Evolutionary conservation across 2,797 vertebrate species (phyloP), one percentile per base, ranked within the genome.

Genomic region (Microchirus variegatus): DNA sequence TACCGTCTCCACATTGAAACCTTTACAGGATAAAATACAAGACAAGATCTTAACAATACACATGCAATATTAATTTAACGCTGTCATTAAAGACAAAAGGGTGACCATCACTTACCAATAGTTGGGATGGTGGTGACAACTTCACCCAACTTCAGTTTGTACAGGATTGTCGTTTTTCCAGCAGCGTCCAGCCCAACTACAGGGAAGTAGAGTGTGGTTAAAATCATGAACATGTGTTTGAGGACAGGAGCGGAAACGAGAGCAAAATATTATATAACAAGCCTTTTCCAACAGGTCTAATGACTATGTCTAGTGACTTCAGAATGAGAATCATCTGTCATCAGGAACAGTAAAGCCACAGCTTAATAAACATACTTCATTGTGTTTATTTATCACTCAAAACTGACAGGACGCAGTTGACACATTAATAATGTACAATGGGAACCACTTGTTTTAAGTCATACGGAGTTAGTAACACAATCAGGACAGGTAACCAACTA

Each of bases 1-100:
- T 77, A 97, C 96, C 0, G 96, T 97, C 84, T 97, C 96, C 85
- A 97, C 96, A 31, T 97, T 97, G 91, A 97, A 97, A 71, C 96
- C 96, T 97, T 75, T 10, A 46, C 0, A 60, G 2, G 13, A 6
- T 12, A 36, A 46, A 55, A 15, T 22, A 14, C 12, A 42, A 13
- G 1, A 15, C 14, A 42, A 42, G 12, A 42, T 15, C 12, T 63
- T 26, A 35, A 37, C n/a, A 17, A 54, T 7, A 45, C 10, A 11
- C 2, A 13, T 47, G n/a, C 16, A 46, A 10, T n/a, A 17, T 14
- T 31, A 6, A 31, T 31, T 31, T 4, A 1, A 41, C 2, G 2
- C 15, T 19, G 2, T 40, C 4, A 38, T 31, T 18, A 10, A 41
- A 26, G 0, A 2, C 41, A n/a, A 1, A 36, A 40, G 45, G 1